Percentiles rank a stretch among this genome's conserved stretches.
Evolutionary conservation across 2,113 vertebrate genomes (phyloP).

Genomic region (Heloderma charlesbogerti): DNA sequence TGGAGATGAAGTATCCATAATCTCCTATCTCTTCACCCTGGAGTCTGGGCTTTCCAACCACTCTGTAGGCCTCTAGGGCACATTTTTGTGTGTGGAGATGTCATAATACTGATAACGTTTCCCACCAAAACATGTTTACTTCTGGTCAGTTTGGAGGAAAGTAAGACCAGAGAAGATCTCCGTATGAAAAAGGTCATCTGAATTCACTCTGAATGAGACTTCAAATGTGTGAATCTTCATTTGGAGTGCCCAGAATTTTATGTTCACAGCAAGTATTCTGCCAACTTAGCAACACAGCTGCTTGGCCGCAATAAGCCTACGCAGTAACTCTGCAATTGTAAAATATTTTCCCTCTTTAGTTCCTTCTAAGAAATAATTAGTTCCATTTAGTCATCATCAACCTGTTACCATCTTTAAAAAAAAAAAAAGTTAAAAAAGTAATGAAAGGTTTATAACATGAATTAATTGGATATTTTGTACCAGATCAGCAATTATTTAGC

Average conservation of each 20-base stretch:
- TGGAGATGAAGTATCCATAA: neutral
- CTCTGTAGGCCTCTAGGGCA: neutral
- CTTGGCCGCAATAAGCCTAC: slow-evolving; percentile 61
- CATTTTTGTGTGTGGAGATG: neutral
- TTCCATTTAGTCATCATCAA: slow-evolving; percentile 65
- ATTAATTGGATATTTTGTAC: slow-evolving; percentile 52
- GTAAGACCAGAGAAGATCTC: neutral
- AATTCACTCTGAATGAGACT: slow-evolving; percentile 8
- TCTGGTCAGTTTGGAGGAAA: neutral
- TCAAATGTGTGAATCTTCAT: neutral
- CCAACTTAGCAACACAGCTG: slow-evolving; percentile 57
- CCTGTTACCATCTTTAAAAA: slow-evolving; percentile 38
- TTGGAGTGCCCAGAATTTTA: slow-evolving; percentile 36
- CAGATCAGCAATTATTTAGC: slow-evolving; percentile 32
- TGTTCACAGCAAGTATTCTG: slow-evolving; percentile 45
- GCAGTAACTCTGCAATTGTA: slow-evolving; percentile 47
- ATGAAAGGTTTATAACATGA: slow-evolving; percentile 23
- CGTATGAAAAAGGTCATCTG: neutral
- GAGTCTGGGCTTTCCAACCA: neutral
- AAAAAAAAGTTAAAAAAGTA: slow-evolving; percentile 3
- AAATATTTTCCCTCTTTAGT: slow-evolving; percentile 49
- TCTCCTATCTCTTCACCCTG: neutral
- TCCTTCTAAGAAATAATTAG: slow-evolving; percentile 61
- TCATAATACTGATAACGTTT: neutral
- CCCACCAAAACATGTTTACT: neutral